phyloP scores from a whole-genome alignment of 2,888 invertebrate species.

The Amiota mariae region DNA sequence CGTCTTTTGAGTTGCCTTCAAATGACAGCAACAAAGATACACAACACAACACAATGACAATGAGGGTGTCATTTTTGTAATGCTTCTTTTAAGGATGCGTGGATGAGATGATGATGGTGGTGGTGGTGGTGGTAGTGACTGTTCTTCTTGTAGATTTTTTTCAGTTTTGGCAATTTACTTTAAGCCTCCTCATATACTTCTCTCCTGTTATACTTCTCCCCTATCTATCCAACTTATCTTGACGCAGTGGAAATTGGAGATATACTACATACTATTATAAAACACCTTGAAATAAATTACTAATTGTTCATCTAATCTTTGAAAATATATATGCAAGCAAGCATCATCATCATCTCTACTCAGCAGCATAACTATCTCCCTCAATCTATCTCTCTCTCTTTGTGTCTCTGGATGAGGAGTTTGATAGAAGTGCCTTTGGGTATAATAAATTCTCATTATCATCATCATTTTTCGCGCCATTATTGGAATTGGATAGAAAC shows the following conservation, averaged over 20 bases:
- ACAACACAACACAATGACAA: too few species aligned
- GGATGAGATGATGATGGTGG: too few species aligned
- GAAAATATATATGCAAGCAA: conserved; percentile 58
- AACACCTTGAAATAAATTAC: conserved; percentile 53
- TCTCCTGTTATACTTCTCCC: conserved; percentile 3
- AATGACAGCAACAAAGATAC: neutral
- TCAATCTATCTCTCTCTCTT: neutral
- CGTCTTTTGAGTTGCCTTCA: neutral
- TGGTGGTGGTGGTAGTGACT: neutral
- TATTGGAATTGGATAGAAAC: conserved; percentile 57
- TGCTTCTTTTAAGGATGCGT: too few species aligned
- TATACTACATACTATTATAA: too few species aligned
- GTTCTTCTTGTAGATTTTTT: neutral
- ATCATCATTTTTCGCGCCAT: conserved; percentile 64
- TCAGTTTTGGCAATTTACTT: conserved; percentile 3
- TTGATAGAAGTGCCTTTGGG: conserved; percentile 47
- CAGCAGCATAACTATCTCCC: too few species aligned
- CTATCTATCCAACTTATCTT: neutral
- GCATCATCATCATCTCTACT: too few species aligned
- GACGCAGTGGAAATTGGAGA: too few species aligned
- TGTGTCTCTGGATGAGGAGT: neutral
- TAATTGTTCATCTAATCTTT: conserved; percentile 66
- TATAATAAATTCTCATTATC: conserved; percentile 64
- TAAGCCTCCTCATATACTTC: neutral
- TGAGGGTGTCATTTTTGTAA: too few species aligned